These are phyloP conservation scores for Calcarius lapponicus DNA, from an alignment of 2,797 vertebrate genomes.

Conservation along the genomic window DNA sequence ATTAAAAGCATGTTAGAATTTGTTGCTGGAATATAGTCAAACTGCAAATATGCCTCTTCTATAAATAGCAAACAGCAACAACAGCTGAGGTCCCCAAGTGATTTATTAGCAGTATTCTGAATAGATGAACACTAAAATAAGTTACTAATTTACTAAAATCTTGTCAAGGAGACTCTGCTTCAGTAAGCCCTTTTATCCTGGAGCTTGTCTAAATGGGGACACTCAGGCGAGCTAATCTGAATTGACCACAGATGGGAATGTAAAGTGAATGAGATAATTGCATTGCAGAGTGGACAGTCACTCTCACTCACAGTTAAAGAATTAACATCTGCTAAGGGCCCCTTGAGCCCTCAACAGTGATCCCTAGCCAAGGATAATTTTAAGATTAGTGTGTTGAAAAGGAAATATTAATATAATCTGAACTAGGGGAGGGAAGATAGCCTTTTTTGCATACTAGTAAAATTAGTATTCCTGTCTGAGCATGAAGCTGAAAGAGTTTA, in stretches of 20 bases:
- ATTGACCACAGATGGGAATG: slow-evolving; percentile 61
- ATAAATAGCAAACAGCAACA: slow-evolving; percentile 47
- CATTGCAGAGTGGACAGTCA: slow-evolving; percentile 67
- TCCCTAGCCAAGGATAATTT: background rate
- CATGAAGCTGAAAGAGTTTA: background rate
- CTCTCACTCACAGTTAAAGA: slow-evolving; percentile 28
- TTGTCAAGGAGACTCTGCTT: slow-evolving; percentile 58
- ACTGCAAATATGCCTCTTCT: slow-evolving; percentile 8
- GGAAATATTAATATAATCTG: background rate
- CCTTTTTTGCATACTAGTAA: background rate
- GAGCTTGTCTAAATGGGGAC: slow-evolving; percentile 64
- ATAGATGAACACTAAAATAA: slow-evolving; percentile 49
- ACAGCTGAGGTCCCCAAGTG: slow-evolving; percentile 25
- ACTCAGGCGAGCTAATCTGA: slow-evolving; percentile 66
- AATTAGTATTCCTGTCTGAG: background rate
- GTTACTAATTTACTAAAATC: slow-evolving; percentile 61
- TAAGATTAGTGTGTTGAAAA: background rate
- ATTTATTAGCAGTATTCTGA: slow-evolving; percentile 67
- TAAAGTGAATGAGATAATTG: slow-evolving; percentile 65
- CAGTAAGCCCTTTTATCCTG: slow-evolving; percentile 59
- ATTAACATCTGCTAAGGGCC: slow-evolving; percentile 52
- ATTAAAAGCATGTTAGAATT: slow-evolving; percentile 7
- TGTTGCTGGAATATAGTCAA: slow-evolving; percentile 31
- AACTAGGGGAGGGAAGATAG: background rate
- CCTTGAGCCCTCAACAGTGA: background rate